Percentiles rank a stretch among this genome's conserved stretches.
These are phyloP conservation scores for Xiphophorus couchianus DNA, from an alignment of 2,113 vertebrate species.

Conservation along the genomic window DNA sequence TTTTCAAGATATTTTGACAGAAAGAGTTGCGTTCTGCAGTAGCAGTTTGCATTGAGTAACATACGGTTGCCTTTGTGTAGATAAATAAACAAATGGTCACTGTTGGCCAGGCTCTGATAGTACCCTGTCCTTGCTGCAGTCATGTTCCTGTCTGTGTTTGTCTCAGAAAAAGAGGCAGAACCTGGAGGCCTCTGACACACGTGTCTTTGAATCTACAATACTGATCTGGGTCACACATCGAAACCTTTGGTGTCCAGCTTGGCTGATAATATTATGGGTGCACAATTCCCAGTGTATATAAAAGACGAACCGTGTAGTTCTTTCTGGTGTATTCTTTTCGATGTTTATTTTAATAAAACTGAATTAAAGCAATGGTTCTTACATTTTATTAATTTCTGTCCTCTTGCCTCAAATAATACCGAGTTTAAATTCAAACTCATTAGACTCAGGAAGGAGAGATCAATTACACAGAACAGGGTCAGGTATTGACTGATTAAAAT, in stretches of 20 bases:
- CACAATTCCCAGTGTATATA: conserved; percentile 50
- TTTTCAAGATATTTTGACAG: conserved; percentile 34
- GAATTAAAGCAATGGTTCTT: conserved; percentile 19
- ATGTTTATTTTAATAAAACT: conserved; percentile 65
- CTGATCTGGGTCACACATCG: not conserved
- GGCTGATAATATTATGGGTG: conserved; percentile 4
- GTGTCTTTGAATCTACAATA: conserved; percentile 2
- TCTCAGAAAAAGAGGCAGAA: too few relatives aligned
- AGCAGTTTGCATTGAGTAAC: conserved; percentile 26
- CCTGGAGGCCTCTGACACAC: too few relatives aligned
- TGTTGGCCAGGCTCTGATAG: conserved; percentile 52
- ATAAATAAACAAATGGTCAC: conserved; percentile 55
- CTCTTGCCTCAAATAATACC: not conserved
- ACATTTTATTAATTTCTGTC: conserved; percentile 1
- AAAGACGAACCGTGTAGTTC: conserved; percentile 45
- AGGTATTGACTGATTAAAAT: too few relatives aligned
- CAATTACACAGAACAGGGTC: too few relatives aligned
- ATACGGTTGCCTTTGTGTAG: conserved; percentile 43
- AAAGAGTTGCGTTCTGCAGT: conserved; percentile 61
- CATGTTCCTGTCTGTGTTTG: conserved; percentile 8
- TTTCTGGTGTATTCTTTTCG: conserved; percentile 20
- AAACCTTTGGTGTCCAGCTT: conserved; percentile 3
- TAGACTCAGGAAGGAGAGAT: too few relatives aligned
- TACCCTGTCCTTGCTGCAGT: conserved; percentile 34
- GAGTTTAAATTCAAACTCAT: too few relatives aligned